A percentile compares a stretch with the other conserved stretches of the same genome.
Evolutionary conservation across 2,888 invertebrate species (phyloP).

Genomic region (Brenthis daphne): DNA sequence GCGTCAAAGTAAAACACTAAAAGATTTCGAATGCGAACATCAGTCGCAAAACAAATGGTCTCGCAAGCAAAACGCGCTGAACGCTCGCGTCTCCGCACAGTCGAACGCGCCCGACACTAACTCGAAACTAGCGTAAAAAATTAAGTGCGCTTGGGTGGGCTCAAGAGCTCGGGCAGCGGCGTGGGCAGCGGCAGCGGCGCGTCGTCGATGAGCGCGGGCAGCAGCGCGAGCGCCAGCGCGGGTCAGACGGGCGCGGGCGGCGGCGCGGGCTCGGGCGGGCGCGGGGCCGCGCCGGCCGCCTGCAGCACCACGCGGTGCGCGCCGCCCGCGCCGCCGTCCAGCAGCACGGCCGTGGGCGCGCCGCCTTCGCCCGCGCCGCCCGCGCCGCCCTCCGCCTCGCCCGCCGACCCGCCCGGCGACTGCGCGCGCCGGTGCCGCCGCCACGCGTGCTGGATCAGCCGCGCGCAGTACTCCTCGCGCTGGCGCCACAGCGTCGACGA

Average conservation of each 20-base stretch:
- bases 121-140: constrained; percentile 70
- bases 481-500: constrained; percentile 97
- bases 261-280: constrained; percentile 92
- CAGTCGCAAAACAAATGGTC: constrained; percentile 78
- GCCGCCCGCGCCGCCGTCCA: constrained; percentile 90
- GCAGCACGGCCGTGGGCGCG: constrained; percentile 92
- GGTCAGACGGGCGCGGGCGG: constrained; percentile 86
- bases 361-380: constrained; percentile 82
- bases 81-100: constrained; percentile 68
- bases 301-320: constrained; percentile 96
- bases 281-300: constrained; percentile 93
- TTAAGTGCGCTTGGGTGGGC: constrained; percentile 77
- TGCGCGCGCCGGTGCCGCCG: constrained; percentile 90
- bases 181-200: constrained; percentile 79
- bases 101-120: constrained; percentile 61
- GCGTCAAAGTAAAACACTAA: constrained; percentile 59
- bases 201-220: constrained; percentile 76
- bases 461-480: constrained; percentile 97
- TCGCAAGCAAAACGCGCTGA: constrained; percentile 75
- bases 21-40: constrained; percentile 68
- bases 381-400: constrained; percentile 67
- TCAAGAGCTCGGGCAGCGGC: constrained; percentile 79
- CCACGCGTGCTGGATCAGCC: constrained; percentile 97
- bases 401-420: constrained; percentile 71
- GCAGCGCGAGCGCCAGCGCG: constrained; percentile 80